Percentiles rank a stretch among this genome's conserved stretches.
Conservation (phyloP, 1,140 invertebrate species). For the Bursaphelenchus mucronatus region DNA sequence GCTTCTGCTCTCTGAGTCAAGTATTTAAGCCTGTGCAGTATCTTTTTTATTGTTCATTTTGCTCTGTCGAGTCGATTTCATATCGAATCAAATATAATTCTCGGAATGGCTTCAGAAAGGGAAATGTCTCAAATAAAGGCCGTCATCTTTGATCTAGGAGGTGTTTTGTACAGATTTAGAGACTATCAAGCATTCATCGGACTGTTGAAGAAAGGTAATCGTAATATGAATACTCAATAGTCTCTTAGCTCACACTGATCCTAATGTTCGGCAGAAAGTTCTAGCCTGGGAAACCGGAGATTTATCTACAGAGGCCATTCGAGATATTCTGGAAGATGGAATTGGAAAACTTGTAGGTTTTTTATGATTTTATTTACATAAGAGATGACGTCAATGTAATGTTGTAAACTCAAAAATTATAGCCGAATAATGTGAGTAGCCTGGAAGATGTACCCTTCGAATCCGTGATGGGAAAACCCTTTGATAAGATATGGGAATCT, state of each 20-base stretch:
- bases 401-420: neutral
- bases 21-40: too few relatives aligned
- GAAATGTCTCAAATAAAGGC: constrained; percentile 3
- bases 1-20: too few relatives aligned
- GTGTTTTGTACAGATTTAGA: constrained; percentile 8
- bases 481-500: constrained; percentile 25
- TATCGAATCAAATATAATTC: too few relatives aligned
- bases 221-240: neutral
- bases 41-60: too few relatives aligned
- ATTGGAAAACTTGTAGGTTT: neutral
- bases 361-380: neutral
- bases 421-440: neutral
- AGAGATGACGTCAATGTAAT: constrained; percentile 9
- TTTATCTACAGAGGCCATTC: neutral
- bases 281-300: constrained; percentile 5
- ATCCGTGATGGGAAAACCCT: too few relatives aligned
- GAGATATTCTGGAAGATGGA: neutral
- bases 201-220: neutral
- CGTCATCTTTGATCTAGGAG: constrained; percentile 17
- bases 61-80: too few relatives aligned
- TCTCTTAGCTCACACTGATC: constrained; percentile 5
- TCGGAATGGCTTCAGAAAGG: too few relatives aligned
- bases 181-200: constrained; percentile 5
- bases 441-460: too few relatives aligned
- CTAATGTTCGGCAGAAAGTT: constrained; percentile 1